Evolutionary conservation across 2,888 invertebrate genomes (phyloP).

Genomic region (Trachelus troglodyta): DNA sequence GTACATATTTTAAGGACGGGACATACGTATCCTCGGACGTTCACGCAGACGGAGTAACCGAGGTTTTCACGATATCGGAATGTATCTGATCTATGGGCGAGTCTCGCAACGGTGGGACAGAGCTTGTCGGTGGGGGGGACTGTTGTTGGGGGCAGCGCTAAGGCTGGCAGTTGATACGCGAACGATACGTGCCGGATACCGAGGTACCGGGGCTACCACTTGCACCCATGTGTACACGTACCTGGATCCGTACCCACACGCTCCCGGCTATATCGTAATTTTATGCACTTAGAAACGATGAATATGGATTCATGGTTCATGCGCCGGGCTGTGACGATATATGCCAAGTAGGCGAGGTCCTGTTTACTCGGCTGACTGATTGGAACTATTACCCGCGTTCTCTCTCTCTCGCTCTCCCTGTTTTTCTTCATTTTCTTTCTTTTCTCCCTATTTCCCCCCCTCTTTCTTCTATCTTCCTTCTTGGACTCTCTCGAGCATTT

Average conservation of each 20-base stretch:
- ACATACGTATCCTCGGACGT: background rate
- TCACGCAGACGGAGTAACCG: background rate
- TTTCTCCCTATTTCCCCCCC: rapidly evolving
- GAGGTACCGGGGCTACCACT: background rate
- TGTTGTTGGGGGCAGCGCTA: background rate
- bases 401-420: background rate
- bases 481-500: background rate
- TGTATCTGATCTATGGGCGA: conserved; percentile 43
- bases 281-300: conserved; percentile 60
- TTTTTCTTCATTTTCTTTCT: background rate
- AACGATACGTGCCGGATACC: conserved; percentile 34
- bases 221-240: background rate
- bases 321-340: conserved; percentile 36
- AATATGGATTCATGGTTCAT: conserved; percentile 59
- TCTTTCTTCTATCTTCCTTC: background rate
- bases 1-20: background rate
- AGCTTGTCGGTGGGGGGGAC: conserved; percentile 8
- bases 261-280: conserved; percentile 54
- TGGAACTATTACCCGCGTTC: background rate
- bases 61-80: conserved; percentile 39
- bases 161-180: conserved; percentile 42
- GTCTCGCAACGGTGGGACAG: conserved; percentile 35
- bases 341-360: conserved; percentile 1
- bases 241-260: background rate
- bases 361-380: conserved; percentile 7